Evolutionary conservation across 2,888 invertebrate genomes (phyloP), one percentile per base, ranked within the genome.

Genomic region (Mythimna lalbum): DNA sequence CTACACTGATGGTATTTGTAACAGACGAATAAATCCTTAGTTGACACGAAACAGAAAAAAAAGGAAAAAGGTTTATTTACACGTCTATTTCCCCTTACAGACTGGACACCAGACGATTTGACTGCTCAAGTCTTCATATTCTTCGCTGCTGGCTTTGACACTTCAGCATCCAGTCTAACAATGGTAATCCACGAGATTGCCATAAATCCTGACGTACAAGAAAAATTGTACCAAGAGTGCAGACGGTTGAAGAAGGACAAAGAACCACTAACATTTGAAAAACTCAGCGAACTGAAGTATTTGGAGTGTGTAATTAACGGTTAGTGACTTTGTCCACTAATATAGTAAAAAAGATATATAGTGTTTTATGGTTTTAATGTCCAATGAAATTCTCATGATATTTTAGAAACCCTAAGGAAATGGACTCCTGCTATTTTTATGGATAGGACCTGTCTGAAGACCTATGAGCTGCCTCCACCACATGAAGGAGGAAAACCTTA

Each of bases 371-470:
- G n/a, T 14, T 72, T 2, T n/a, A 27, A 47, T 36, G 1, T 27
- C 36, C n/a, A 43, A 70, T n/a, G 17, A 23, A 53, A 17, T 69
- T 23, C 19, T 17, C 1, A n/a, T n/a, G 14, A 39, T n/a, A 4
- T 60, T 47, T 84, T 88, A 92, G 97, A 97, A 88, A 92, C 95
- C 0, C 83, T 96, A 31, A 91, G 97, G 68, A 95, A 93, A 80
- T 96, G 96, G 95, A 91, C 96, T 0, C 92, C 95, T 0, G 94
- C 93, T 2, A 75, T 94, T 0, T 78, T 95, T 1, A 81, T 94
- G 80, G 97, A 97, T 81, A 91, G 97, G 69, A 80, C 91, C 1
- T 97, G 96, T 76, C 90, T 90, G 0, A 96, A 96, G 72, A 82
- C 90, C 0, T 96, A 95, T 75, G 92, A 93, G 31, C 81, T 96